Evolutionary conservation across 2,888 invertebrate species (phyloP).

Genomic region (Pseudoips prasinana): DNA sequence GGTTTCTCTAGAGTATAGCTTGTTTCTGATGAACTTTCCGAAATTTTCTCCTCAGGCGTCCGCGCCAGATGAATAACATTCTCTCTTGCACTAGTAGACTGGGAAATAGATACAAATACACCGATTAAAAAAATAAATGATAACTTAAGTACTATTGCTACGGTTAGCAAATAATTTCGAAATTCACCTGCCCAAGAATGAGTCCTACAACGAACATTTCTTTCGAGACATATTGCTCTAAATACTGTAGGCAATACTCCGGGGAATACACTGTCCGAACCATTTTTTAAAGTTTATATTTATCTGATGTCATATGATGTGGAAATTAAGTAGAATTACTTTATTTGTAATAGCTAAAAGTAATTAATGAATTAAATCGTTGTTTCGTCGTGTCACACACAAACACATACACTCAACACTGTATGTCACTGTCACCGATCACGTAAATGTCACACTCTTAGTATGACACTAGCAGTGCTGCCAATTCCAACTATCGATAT

Average conservation of each 20-base stretch:
- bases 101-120: conserved; percentile 30
- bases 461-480: too few relatives aligned
- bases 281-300: conserved; percentile 65
- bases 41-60: conserved; percentile 83
- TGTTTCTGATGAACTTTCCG: conserved; percentile 53
- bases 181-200: conserved; percentile 89
- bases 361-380: conserved; percentile 10
- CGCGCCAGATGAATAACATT: conserved; percentile 90
- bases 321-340: background rate
- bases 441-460: too few relatives aligned
- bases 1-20: conserved; percentile 55
- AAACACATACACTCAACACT: background rate
- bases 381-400: conserved; percentile 29
- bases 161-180: too few relatives aligned
- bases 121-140: too few relatives aligned
- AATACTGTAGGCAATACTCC: conserved; percentile 85
- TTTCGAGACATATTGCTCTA: conserved; percentile 83
- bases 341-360: conserved; percentile 6
- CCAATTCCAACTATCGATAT: too few relatives aligned
- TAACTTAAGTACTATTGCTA: too few relatives aligned
- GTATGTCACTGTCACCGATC: too few relatives aligned
- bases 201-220: conserved; percentile 87
- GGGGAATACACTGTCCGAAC: conserved; percentile 87
- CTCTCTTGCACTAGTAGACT: conserved; percentile 86
- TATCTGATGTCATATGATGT: conserved; percentile 6